Percentiles rank a stretch among this genome's conserved stretches.
phyloP scores from a whole-genome alignment of 2,797 vertebrate species.

The Scolopax bukidnonensis region DNA sequence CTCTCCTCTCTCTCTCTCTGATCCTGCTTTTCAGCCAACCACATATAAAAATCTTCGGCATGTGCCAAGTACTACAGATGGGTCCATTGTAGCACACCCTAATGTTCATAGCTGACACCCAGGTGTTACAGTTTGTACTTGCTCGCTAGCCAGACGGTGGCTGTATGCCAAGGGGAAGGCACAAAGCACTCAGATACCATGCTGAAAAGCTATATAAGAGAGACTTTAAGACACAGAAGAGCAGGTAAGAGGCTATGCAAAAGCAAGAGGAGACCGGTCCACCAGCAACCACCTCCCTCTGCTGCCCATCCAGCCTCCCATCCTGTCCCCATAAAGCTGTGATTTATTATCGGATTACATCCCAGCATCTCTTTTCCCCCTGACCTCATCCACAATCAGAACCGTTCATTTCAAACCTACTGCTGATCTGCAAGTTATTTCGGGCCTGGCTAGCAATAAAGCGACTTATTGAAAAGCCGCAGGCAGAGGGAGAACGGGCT shows the following conservation, averaged over 20 bases:
- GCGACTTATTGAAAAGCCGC: background rate
- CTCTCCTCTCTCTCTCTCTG: conserved; percentile 58
- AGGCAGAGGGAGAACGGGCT: background rate
- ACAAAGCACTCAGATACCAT: conserved; percentile 48
- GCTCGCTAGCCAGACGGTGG: conserved; percentile 68
- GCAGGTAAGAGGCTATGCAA: conserved; percentile 32
- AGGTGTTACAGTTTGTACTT: conserved; percentile 74
- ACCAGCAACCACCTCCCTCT: background rate
- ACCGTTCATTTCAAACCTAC: background rate
- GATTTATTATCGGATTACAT: background rate
- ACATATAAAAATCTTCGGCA: conserved; percentile 61
- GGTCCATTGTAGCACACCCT: conserved; percentile 68
- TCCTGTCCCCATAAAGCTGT: background rate
- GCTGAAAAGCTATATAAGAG: conserved; percentile 63
- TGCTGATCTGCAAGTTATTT: conserved; percentile 17
- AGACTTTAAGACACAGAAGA: conserved; percentile 10
- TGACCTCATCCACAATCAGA: conserved; percentile 2
- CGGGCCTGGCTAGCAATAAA: conserved; percentile 1
- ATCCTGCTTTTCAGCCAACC: conserved; percentile 69
- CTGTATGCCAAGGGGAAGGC: conserved; percentile 63
- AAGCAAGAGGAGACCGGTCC: background rate
- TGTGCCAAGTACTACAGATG: conserved; percentile 59
- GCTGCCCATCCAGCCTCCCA: background rate
- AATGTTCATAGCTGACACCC: conserved; percentile 74
- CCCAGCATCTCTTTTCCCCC: background rate